These are phyloP conservation scores for Bombus polaris DNA, from an alignment of 1,140 invertebrate genomes.

Conservation along the genomic window DNA sequence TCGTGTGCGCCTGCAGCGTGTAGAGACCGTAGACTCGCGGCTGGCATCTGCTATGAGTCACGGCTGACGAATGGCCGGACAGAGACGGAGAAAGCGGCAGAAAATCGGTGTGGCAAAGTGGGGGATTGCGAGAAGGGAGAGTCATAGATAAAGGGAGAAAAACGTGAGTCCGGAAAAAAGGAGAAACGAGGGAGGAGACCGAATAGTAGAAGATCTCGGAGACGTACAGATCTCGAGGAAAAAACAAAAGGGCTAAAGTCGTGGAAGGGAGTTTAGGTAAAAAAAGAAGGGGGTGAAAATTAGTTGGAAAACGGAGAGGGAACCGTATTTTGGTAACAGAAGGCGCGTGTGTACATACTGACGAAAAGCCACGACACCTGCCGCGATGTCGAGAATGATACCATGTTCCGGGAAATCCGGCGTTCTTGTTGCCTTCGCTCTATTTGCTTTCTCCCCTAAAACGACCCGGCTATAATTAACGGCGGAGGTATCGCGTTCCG, in stretches of 20 bases:
- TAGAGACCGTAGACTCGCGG: constrained; percentile 16
- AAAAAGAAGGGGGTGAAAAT: not conserved
- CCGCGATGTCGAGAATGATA: constrained; percentile 42
- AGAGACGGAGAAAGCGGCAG: constrained; percentile 41
- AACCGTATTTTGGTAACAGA: constrained; percentile 25
- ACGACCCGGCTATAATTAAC: constrained; percentile 34
- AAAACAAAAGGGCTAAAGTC: not conserved
- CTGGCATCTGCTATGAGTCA: constrained; percentile 71
- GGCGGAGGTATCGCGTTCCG: not conserved
- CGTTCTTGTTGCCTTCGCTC: constrained; percentile 23
- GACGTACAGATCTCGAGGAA: not conserved
- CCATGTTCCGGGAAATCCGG: constrained; percentile 27
- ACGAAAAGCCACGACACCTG: constrained; percentile 43
- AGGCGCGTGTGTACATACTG: constrained; percentile 36
- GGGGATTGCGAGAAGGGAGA: not conserved
- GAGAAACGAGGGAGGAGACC: too few species aligned
- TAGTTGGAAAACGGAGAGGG: not conserved
- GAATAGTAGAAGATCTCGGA: too few species aligned
- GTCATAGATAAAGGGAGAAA: constrained; percentile 4
- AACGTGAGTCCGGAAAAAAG: not conserved
- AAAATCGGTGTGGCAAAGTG: constrained; percentile 4
- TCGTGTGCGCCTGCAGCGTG: constrained; percentile 3
- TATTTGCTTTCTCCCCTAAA: not conserved
- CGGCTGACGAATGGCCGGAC: constrained; percentile 39
- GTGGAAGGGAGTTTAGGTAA: not conserved